A percentile compares a stretch with the other conserved stretches of the same genome.
These are phyloP conservation scores for Epinotia bilunana DNA, from an alignment of 2,888 invertebrate species.

Conservation along the genomic window DNA sequence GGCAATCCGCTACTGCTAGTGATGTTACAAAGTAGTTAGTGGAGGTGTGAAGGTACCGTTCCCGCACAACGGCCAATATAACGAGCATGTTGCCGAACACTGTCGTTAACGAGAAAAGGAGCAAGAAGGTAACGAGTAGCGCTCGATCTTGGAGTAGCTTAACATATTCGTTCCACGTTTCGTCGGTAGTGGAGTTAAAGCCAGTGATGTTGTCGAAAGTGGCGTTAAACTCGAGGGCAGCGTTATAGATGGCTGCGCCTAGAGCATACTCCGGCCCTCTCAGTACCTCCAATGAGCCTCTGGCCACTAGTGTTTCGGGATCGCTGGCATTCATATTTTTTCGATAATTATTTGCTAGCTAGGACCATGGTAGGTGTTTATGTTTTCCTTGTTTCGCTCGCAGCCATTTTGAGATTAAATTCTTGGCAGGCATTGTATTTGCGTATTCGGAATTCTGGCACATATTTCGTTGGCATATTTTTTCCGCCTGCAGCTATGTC, in stretches of 20 bases:
- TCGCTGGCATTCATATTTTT: slow-evolving; percentile 80
- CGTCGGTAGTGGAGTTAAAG: slow-evolving; percentile 66
- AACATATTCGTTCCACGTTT: slow-evolving; percentile 78
- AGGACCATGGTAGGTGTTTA: slow-evolving; percentile 80
- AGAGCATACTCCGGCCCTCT: slow-evolving; percentile 70
- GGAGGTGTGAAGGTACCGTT: slow-evolving; percentile 97
- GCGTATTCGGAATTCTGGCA: slow-evolving; percentile 70
- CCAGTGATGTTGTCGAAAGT: slow-evolving; percentile 65
- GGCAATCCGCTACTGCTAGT: slow-evolving; percentile 97
- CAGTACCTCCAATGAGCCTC: slow-evolving; percentile 73
- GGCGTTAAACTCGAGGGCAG: slow-evolving; percentile 68
- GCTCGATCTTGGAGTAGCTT: slow-evolving; percentile 87
- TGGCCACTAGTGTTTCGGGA: slow-evolving; percentile 74
- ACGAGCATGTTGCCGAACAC: slow-evolving; percentile 98
- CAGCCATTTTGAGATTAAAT: slow-evolving; percentile 81
- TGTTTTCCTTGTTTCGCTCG: slow-evolving; percentile 79
- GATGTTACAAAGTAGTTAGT: slow-evolving; percentile 99
- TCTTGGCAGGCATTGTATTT: slow-evolving; percentile 80
- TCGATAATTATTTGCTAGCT: slow-evolving; percentile 70
- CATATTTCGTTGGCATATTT: slow-evolving; percentile 76
- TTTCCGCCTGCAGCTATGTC: slow-evolving; percentile 56
- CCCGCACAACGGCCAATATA: slow-evolving; percentile 95
- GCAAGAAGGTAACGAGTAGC: slow-evolving; percentile 90
- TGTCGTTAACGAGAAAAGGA: slow-evolving; percentile 95
- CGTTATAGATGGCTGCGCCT: slow-evolving; percentile 63